These are phyloP conservation scores for Diabrotica undecimpunctata DNA, from an alignment of 1,140 invertebrate genomes.

Conservation along the genomic window DNA sequence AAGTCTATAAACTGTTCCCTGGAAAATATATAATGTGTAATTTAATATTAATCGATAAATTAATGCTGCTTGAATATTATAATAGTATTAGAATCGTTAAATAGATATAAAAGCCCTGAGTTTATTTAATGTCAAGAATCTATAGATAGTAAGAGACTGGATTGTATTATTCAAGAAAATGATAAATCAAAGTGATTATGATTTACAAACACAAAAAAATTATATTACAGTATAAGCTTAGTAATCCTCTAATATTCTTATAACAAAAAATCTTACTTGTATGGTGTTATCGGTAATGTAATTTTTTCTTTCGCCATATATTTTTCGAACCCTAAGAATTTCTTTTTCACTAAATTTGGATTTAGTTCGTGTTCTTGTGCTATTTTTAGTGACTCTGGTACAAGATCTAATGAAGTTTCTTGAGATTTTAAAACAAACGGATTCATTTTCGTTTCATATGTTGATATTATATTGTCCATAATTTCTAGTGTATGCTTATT, in stretches of 20 bases:
- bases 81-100: no score
- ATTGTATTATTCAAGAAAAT: no score
- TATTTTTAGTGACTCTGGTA: constrained; percentile 19
- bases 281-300: constrained; percentile 41
- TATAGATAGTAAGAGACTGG: no score
- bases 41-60: not conserved
- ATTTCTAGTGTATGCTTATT: constrained; percentile 22
- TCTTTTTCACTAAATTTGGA: constrained; percentile 24
- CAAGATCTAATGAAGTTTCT: not conserved
- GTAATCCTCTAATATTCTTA: no score
- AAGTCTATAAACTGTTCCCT: constrained; percentile 1
- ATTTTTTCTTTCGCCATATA: constrained; percentile 38
- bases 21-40: not conserved
- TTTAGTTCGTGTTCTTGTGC: constrained; percentile 16
- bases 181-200: not conserved
- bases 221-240: constrained; percentile 3
- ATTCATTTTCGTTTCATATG: constrained; percentile 34
- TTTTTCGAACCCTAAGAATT: constrained; percentile 26
- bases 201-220: not conserved
- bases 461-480: constrained; percentile 35
- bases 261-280: constrained; percentile 35
- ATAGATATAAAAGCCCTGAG: no score
- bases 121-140: no score
- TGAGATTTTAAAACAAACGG: constrained; percentile 18
- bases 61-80: no score